phyloP scores from a whole-genome alignment of 1,140 invertebrate species.

The Drosophila bocqueti region DNA sequence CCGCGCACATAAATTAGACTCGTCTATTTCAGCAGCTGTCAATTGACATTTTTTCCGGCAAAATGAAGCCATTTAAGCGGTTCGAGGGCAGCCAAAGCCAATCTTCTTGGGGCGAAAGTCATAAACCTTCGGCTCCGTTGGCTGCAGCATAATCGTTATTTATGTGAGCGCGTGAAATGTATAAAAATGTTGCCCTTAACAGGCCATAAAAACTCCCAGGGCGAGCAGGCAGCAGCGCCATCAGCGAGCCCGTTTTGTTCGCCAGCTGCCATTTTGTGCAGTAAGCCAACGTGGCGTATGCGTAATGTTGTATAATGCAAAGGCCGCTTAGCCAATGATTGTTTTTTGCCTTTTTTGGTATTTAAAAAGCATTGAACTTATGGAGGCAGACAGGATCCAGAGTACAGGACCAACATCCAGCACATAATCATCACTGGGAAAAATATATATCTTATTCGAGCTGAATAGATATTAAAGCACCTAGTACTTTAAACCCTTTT shows the following conservation, averaged over 20 bases:
- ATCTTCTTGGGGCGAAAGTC: constrained; percentile 63
- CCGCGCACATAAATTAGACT: constrained; percentile 58
- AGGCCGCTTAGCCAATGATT: constrained; percentile 50
- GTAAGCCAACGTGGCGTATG: constrained; percentile 61
- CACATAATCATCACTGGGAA: too few species aligned
- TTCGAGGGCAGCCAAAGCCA: constrained; percentile 50
- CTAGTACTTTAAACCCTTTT: neutral
- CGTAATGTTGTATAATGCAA: constrained; percentile 56
- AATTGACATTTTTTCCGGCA: constrained; percentile 68
- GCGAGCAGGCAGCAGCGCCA: neutral
- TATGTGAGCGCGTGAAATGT: constrained; percentile 80
- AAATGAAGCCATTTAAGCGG: constrained; percentile 74
- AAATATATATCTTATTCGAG: neutral
- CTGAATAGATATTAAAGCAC: neutral
- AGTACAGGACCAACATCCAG: constrained; percentile 5
- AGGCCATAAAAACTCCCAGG: constrained; percentile 58
- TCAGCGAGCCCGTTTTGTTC: constrained; percentile 6
- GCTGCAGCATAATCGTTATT: constrained; percentile 72
- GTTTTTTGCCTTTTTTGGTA: constrained; percentile 47
- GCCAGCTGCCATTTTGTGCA: constrained; percentile 39
- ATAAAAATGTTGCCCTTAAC: constrained; percentile 74
- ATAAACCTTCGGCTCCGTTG: constrained; percentile 71
- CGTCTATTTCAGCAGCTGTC: constrained; percentile 61
- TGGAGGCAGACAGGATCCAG: constrained; percentile 16
- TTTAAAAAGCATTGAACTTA: constrained; percentile 67